Percentiles rank a stretch among this genome's conserved stretches.
Conservation (phyloP, 2,888 invertebrate genomes). For the Lycaena phlaeas region DNA sequence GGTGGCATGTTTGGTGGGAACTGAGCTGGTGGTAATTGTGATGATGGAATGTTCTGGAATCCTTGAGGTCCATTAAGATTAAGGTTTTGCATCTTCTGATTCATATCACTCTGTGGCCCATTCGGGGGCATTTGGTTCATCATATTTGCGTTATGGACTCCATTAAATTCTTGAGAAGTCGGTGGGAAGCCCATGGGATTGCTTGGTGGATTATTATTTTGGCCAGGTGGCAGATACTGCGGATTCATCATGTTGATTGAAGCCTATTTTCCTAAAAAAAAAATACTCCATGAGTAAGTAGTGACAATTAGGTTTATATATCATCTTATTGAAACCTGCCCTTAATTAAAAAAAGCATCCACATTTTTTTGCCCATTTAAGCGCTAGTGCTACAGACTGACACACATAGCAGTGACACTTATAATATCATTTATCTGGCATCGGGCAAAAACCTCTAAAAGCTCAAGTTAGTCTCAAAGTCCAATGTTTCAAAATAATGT, state of each 20-base stretch:
- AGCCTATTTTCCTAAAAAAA: slow-evolving; percentile 27
- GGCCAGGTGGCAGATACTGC: slow-evolving; percentile 60
- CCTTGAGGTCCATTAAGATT: slow-evolving; percentile 54
- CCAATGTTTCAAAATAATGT: no score
- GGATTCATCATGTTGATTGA: slow-evolving; percentile 60
- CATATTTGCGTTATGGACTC: slow-evolving; percentile 53
- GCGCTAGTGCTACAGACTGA: no score
- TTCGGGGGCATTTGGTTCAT: slow-evolving; percentile 42
- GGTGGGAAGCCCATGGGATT: slow-evolving; percentile 51
- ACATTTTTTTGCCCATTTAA: no score
- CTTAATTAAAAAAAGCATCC: no score
- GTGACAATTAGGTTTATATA: no score
- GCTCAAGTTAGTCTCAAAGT: no score
- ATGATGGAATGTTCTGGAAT: slow-evolving; percentile 38
- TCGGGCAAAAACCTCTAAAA: no score
- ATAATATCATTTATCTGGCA: no score
- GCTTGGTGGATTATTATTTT: slow-evolving; percentile 56
- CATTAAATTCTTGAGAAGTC: slow-evolving; percentile 51
- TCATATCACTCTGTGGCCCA: slow-evolving; percentile 41
- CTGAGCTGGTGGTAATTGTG: slow-evolving; percentile 44
- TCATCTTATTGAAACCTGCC: no score
- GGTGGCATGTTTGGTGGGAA: slow-evolving; percentile 37
- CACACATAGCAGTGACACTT: no score
- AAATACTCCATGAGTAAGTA: no score
- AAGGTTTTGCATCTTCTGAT: slow-evolving; percentile 63